Evolutionary conservation across 2,797 vertebrate species (phyloP), one percentile per base, ranked within the genome.

Genomic region (Cercopithecus neglectus): DNA sequence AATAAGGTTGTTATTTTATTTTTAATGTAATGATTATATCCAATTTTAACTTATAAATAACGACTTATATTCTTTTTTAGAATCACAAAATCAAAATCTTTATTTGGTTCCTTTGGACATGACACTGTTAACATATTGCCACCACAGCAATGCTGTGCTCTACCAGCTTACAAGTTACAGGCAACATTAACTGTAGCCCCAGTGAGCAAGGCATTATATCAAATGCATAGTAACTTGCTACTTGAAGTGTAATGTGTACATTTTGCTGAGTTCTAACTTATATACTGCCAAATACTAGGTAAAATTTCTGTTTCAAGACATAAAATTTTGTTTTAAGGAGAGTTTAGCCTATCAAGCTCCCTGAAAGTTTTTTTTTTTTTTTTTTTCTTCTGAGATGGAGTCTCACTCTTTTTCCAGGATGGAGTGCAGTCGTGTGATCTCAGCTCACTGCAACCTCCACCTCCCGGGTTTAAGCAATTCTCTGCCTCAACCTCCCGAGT

Each of bases 201-300:
- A 33, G 8, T 17, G 11, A 92, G n/a, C 12, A 55, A 75, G 28
- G 30, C 17, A 33, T 67, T 78, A 2, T 26, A 28, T 75, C 64
- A 91, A 88, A 61, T 9, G 57, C 26, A 84, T 16, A 53, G 5
- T 24, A 36, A 28, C 17, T 33, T 76, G 10, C 74, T 85, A 28
- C 14, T 46, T 90, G 28, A 61, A 57, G 72, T 41, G n/a, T 59
- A 50, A 33, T 17, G 2, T 6, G 8, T 59, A 8, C 8, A 4
- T 84, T 89, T 92, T 76, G 10, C 44, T 78, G 26, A 83, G 8
- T 80, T 75, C 28, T 90, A 94, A 88, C 36, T 82, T 64, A 48
- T 72, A 72, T 76, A 30, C 28, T 89, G 22, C 50, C 39, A 81
- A 30, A 50, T 22, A 28, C 7, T 39, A 91, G n/a, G 3, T 48